phyloP scores from a whole-genome alignment of 2,113 vertebrate genomes.

The Mastomys coucha region DNA sequence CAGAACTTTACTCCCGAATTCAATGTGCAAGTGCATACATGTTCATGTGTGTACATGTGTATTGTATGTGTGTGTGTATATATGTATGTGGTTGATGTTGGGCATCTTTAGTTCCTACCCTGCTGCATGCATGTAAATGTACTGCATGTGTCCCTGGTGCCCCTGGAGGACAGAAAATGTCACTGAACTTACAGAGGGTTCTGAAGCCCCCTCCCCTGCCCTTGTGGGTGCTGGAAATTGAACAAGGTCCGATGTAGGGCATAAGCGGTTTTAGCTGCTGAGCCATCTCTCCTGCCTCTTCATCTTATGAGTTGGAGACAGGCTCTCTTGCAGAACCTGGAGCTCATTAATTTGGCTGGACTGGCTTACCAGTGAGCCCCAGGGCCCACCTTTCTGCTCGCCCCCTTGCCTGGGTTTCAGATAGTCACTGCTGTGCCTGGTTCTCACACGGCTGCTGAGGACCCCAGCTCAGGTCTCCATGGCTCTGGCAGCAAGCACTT shows the following conservation, averaged over 20 bases:
- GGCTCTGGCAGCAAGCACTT: not conserved
- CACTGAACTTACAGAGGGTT: not conserved
- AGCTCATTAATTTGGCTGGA: not conserved
- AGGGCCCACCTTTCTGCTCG: not conserved
- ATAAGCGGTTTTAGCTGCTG: not conserved
- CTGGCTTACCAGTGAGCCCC: not conserved
- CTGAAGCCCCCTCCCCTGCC: not conserved
- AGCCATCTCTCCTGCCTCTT: not conserved
- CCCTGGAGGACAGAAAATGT: not conserved
- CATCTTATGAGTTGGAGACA: not conserved
- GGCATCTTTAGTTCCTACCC: not conserved
- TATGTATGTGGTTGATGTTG: not conserved
- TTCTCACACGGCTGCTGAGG: not conserved
- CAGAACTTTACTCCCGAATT: conserved; percentile 14
- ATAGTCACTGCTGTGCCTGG: no score
- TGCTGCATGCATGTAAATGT: no score
- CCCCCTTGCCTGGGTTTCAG: not conserved
- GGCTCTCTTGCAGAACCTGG: not conserved
- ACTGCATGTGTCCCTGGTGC: not conserved
- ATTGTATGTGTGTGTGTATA: not conserved
- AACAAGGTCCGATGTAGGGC: not conserved
- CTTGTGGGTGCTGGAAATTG: not conserved
- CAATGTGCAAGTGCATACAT: not conserved
- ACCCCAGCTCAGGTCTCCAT: not conserved
- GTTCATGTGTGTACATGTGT: not conserved